phyloP scores from a whole-genome alignment of 2,888 invertebrate genomes.

The Branchinecta sandiegonensis region DNA sequence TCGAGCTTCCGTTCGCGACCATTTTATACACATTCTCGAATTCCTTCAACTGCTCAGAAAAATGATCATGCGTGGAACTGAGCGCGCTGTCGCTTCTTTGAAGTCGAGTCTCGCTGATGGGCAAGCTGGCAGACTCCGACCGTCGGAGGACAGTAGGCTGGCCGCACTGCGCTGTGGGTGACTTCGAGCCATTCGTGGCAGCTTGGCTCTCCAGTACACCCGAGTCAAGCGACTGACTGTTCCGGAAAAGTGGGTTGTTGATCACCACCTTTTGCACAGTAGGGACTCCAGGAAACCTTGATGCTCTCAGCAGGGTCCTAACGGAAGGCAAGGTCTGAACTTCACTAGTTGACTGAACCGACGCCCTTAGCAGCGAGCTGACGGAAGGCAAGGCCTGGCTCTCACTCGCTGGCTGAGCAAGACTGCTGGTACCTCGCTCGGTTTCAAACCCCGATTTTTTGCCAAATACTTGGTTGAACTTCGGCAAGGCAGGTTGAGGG shows the following conservation, averaged over 20 bases:
- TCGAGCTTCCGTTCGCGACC: conserved; percentile 38
- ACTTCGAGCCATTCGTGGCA: neutral
- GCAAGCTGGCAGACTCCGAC: neutral
- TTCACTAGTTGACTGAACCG: neutral
- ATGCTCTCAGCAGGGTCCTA: neutral
- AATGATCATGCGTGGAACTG: neutral
- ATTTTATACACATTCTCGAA: conserved; percentile 67
- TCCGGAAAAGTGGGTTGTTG: neutral
- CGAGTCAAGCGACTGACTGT: neutral
- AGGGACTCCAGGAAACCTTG: neutral
- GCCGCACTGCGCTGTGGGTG: neutral
- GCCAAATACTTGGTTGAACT: conserved; percentile 64
- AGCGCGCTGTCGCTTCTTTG: neutral
- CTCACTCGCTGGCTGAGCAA: conserved; percentile 13
- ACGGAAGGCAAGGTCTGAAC: conserved; percentile 17
- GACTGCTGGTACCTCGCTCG: conserved; percentile 21
- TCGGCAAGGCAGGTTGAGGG: conserved; percentile 40
- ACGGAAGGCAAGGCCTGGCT: conserved; percentile 16
- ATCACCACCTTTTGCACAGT: conserved; percentile 6
- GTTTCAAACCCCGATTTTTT: conserved; percentile 39
- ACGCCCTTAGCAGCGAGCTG: neutral
- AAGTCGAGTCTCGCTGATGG: neutral
- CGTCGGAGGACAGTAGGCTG: neutral
- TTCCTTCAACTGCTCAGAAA: conserved; percentile 52
- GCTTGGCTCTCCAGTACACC: neutral